Conservation (phyloP, 2,113 vertebrate genomes). For the Sphaerodactylus townsendi region DNA sequence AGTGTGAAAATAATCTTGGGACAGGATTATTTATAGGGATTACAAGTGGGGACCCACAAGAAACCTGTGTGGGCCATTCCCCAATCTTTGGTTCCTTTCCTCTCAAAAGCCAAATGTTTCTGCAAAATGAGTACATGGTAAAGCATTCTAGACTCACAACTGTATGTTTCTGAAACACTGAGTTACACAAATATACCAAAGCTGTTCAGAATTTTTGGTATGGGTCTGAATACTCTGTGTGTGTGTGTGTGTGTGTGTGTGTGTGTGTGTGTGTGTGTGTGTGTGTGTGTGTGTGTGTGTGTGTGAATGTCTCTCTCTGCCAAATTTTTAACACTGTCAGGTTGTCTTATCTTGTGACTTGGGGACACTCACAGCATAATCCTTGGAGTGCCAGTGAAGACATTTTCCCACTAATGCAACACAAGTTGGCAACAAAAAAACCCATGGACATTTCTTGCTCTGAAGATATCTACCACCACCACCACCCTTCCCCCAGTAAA, state of each 20-base stretch:
- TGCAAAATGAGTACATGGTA: background rate
- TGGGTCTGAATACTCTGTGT: background rate
- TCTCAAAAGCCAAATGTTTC: too few species aligned
- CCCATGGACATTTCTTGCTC: background rate
- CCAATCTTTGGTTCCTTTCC: too few species aligned
- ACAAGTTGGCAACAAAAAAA: background rate
- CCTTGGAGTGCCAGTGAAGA: background rate
- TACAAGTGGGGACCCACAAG: too few species aligned
- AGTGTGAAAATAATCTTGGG: too few species aligned
- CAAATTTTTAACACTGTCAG: background rate
- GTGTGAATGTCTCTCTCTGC: background rate
- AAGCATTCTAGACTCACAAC: background rate
- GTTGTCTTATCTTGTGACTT: accelerated
- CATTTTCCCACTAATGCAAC: background rate
- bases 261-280: too few species aligned
- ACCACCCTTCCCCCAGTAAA: background rate
- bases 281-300: too few species aligned
- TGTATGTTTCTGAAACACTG: background rate
- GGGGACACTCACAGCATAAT: conserved; percentile 12
- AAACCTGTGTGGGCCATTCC: too few species aligned
- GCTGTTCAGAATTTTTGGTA: background rate
- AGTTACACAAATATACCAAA: background rate
- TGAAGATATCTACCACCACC: background rate
- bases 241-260: too few species aligned
- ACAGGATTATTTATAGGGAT: too few species aligned